Percentiles rank a stretch among this genome's conserved stretches.
Evolutionary conservation across 2,888 invertebrate genomes (phyloP).

Genomic region (Rhamphomyia laevipes): DNA sequence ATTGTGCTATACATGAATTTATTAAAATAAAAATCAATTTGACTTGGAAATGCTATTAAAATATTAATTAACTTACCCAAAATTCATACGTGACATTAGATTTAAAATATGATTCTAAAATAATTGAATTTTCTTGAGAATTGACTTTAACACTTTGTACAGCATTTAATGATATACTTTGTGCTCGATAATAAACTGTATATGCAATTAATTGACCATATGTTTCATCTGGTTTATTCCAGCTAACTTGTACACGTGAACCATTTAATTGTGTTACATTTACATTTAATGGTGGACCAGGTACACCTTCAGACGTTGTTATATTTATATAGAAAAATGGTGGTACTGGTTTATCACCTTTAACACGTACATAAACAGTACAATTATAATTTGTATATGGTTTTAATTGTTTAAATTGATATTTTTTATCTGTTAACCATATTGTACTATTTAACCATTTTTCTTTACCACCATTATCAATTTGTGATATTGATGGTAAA

Average conservation of each 20-base stretch:
- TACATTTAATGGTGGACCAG: conserved; percentile 56
- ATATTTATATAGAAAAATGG: conserved; percentile 51
- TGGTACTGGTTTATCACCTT: conserved; percentile 41
- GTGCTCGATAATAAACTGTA: conserved; percentile 52
- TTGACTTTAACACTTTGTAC: conserved; percentile 15
- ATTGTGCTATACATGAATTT: too few species aligned
- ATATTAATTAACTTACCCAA: conserved; percentile 17
- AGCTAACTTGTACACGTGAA: conserved; percentile 51
- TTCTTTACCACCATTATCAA: conserved; percentile 35
- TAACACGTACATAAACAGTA: conserved; percentile 58
- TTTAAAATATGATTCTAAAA: conserved; percentile 16
- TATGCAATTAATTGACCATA: conserved; percentile 54
- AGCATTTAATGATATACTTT: conserved; percentile 43
- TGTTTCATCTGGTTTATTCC: conserved; percentile 53
- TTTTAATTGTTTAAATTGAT: conserved; percentile 49
- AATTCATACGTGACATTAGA: conserved; percentile 21
- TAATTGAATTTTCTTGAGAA: conserved; percentile 13
- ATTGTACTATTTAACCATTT: conserved; percentile 45
- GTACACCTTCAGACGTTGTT: conserved; percentile 58
- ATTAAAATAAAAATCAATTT: background rate
- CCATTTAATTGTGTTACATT: conserved; percentile 52
- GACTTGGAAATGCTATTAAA: background rate
- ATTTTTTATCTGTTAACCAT: conserved; percentile 51
- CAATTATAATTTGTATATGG: conserved; percentile 68
- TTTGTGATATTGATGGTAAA: conserved; percentile 50